Evolutionary conservation across 2,797 vertebrate species (phyloP).

Genomic region (Antennarius maculatus): DNA sequence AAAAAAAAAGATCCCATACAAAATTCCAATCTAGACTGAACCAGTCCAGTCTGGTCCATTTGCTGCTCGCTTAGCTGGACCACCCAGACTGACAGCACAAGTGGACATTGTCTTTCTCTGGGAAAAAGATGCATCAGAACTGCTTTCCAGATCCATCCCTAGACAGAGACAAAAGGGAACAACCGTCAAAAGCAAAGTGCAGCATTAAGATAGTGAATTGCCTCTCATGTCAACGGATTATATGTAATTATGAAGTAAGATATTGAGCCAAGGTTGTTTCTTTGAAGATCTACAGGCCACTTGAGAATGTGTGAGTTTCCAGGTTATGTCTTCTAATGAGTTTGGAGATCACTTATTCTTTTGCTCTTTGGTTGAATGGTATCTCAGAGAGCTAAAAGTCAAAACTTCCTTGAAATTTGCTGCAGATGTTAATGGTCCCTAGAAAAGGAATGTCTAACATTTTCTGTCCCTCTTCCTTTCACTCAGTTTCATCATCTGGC

Average conservation of each 20-base stretch:
- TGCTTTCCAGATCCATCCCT: constrained; percentile 48
- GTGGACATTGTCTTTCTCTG: constrained; percentile 64
- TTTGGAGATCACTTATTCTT: not conserved
- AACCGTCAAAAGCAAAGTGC: constrained; percentile 38
- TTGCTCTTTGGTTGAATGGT: not conserved
- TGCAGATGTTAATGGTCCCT: not conserved
- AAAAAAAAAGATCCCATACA: constrained; percentile 48
- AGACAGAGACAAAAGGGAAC: constrained; percentile 46
- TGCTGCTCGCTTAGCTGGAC: constrained; percentile 58
- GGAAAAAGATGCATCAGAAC: constrained; percentile 46
- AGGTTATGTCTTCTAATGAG: not conserved
- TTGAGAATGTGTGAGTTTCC: not conserved
- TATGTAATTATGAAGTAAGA: constrained; percentile 1
- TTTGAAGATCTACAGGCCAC: not conserved
- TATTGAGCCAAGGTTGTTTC: not conserved
- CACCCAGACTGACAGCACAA: constrained; percentile 73
- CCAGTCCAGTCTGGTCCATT: constrained; percentile 58
- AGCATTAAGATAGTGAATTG: constrained; percentile 15
- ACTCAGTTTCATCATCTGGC: not conserved
- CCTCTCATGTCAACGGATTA: constrained; percentile 13
- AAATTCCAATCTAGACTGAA: constrained; percentile 61
- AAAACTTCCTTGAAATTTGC: not conserved
- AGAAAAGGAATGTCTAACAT: not conserved
- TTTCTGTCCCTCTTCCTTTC: not conserved
- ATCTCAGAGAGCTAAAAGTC: not conserved